Conservation (phyloP, 2,888 invertebrate species). For the Ophion ellenae region DNA sequence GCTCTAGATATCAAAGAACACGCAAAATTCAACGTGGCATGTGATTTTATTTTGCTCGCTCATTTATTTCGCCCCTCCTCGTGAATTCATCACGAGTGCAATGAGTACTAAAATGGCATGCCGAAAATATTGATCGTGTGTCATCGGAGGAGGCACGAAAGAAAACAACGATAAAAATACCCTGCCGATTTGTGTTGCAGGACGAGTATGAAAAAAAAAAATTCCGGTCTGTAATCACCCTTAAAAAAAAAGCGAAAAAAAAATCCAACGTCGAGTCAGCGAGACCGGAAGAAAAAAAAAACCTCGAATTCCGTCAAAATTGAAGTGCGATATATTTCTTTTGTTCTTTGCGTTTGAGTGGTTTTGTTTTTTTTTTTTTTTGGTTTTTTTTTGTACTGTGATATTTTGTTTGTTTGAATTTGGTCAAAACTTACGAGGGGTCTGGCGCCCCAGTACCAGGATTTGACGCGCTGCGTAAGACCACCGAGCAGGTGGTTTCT, state of each 20-base stretch:
- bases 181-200: not conserved
- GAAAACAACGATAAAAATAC: not conserved
- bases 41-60: not conserved
- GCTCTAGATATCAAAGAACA: conserved; percentile 73
- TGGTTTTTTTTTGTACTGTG: not conserved
- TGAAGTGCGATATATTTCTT: not conserved
- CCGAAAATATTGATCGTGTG: not conserved
- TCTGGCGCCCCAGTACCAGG: conserved; percentile 97
- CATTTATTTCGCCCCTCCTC: not conserved
- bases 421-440: conserved; percentile 93
- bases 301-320: not conserved
- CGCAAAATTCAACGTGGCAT: conserved; percentile 27
- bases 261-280: not conserved
- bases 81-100: not conserved
- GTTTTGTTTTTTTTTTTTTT: not conserved
- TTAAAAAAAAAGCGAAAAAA: not conserved
- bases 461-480: conserved; percentile 98
- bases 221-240: not conserved
- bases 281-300: not conserved
- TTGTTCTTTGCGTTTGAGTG: not conserved
- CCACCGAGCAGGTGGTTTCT: conserved; percentile 95
- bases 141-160: not conserved
- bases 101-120: not conserved
- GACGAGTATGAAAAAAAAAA: not conserved
- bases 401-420: conserved; percentile 21